A percentile compares a stretch with the other conserved stretches of the same genome.
These are phyloP conservation scores for Platygyra sinensis DNA, from an alignment of 64 coral and sea anemone species.

Conservation along the genomic window DNA sequence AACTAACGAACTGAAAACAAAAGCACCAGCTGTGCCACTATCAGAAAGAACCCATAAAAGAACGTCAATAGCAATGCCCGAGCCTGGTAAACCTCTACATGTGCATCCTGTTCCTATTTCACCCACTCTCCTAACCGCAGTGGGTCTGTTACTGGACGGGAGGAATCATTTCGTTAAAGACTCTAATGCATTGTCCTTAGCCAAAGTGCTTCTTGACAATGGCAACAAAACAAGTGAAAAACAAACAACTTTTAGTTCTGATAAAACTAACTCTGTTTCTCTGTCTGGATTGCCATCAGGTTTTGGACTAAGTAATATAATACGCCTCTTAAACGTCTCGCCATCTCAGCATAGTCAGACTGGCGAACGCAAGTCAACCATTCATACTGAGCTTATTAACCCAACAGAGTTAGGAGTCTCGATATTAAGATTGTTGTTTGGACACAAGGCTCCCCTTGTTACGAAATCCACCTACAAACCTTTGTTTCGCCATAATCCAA, in stretches of 20 bases:
- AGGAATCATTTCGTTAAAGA: constrained; percentile 83
- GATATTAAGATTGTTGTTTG: constrained; percentile 83
- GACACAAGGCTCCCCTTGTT: constrained; percentile 72
- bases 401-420: constrained; percentile 78
- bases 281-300: constrained; percentile 6
- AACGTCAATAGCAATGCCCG: constrained; percentile 15
- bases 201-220: constrained; percentile 62
- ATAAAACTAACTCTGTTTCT: background rate
- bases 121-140: constrained; percentile 64
- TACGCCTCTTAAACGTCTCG: constrained; percentile 27
- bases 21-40: background rate
- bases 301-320: background rate
- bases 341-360: background rate
- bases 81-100: background rate
- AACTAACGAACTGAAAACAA: background rate
- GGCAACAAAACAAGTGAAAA: constrained; percentile 17
- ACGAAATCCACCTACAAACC: constrained; percentile 44
- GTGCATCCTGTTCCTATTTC: constrained; percentile 41
- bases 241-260: background rate
- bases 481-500: constrained; percentile 29
- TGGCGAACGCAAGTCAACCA: constrained; percentile 23
- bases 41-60: constrained; percentile 40
- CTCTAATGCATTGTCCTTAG: constrained; percentile 65
- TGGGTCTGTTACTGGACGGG: constrained; percentile 68
- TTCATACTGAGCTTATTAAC: constrained; percentile 61